A percentile compares a stretch with the other conserved stretches of the same genome.
Conservation (phyloP, 2,888 invertebrate species). For the Nemotelus pantherinus region DNA sequence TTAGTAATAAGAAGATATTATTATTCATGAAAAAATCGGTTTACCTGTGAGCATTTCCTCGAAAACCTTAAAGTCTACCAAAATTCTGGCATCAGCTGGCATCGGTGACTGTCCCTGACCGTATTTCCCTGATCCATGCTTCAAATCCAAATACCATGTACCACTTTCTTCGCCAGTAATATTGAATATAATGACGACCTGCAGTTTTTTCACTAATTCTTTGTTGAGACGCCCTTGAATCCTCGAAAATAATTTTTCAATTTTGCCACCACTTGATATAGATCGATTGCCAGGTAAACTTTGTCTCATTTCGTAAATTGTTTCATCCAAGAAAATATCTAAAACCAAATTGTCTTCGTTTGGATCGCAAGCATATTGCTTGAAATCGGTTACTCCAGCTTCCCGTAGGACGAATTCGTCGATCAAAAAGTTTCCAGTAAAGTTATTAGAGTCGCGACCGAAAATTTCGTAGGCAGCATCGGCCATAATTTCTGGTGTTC, state of each 20-base stretch:
- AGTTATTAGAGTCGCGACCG: conserved; percentile 77
- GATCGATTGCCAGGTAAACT: no score
- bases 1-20: not conserved
- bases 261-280: conserved; percentile 63
- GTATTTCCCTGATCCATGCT: conserved; percentile 82
- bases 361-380: conserved; percentile 85
- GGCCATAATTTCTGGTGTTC: conserved; percentile 64
- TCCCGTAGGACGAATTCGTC: conserved; percentile 87
- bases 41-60: no score
- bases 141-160: conserved; percentile 87
- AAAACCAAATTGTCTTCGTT: conserved; percentile 75
- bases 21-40: not conserved
- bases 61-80: conserved; percentile 74
- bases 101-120: conserved; percentile 79
- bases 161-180: conserved; percentile 80
- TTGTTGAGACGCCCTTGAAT: conserved; percentile 76
- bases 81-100: conserved; percentile 82
- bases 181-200: conserved; percentile 87
- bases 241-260: conserved; percentile 75
- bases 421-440: conserved; percentile 90
- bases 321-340: conserved; percentile 84
- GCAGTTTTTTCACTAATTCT: conserved; percentile 83
- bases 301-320: not conserved
- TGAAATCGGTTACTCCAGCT: conserved; percentile 85
- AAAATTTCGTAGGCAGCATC: conserved; percentile 62